Conservation (phyloP, 2,888 invertebrate species). For the Rhagium mordax region DNA sequence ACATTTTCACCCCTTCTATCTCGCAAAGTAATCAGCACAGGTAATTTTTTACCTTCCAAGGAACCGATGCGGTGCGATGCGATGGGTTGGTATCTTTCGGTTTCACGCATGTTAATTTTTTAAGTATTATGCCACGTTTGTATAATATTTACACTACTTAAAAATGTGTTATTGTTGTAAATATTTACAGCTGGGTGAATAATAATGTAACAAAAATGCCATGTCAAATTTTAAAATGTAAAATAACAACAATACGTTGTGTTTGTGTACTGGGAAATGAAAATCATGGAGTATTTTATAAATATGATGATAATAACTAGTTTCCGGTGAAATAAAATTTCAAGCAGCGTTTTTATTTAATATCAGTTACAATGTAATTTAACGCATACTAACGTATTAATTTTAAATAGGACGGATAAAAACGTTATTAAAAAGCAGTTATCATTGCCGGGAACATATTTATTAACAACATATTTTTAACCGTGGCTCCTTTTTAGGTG, state of each 20-base stretch:
- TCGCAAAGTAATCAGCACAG: slow-evolving; percentile 44
- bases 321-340: slow-evolving; percentile 51
- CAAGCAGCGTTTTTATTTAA: slow-evolving; percentile 42
- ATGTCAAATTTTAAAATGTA: slow-evolving; percentile 52
- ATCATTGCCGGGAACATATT: slow-evolving; percentile 29
- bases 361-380: slow-evolving; percentile 49
- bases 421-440: slow-evolving; percentile 49
- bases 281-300: slow-evolving; percentile 48
- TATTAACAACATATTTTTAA: slow-evolving; percentile 28
- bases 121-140: slow-evolving; percentile 40
- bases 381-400: slow-evolving; percentile 51
- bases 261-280: slow-evolving; percentile 28
- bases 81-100: neutral
- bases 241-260: slow-evolving; percentile 46
- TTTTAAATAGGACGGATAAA: slow-evolving; percentile 45
- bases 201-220: slow-evolving; percentile 54
- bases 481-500: slow-evolving; percentile 17
- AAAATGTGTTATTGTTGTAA: slow-evolving; percentile 46
- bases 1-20: slow-evolving; percentile 53
- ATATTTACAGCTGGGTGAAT: slow-evolving; percentile 56
- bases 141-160: slow-evolving; percentile 48
- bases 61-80: neutral
- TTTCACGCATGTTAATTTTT: slow-evolving; percentile 53
- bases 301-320: slow-evolving; percentile 53
- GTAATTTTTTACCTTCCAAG: slow-evolving; percentile 36